These are phyloP conservation scores for Cololabis saira DNA, from an alignment of 2,113 vertebrate species.

Conservation along the genomic window DNA sequence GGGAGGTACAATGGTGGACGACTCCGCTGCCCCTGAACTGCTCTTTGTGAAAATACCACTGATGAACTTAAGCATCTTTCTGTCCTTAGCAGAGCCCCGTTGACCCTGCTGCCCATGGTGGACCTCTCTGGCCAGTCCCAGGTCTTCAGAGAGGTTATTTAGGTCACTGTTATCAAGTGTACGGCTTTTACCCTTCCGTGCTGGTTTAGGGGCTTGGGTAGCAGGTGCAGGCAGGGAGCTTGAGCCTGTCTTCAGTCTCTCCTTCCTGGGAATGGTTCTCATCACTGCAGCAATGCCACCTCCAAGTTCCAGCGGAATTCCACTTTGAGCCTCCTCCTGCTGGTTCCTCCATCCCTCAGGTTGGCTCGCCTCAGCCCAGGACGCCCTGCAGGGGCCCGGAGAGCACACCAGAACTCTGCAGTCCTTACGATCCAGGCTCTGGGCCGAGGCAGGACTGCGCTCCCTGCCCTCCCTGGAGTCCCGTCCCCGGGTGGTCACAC, in stretches of 20 bases:
- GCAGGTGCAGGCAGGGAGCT: constrained; percentile 74
- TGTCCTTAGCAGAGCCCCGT: constrained; percentile 88
- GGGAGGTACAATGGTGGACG: constrained; percentile 72
- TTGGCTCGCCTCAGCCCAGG: constrained; percentile 87
- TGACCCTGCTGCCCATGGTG: constrained; percentile 72
- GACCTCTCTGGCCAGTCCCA: constrained; percentile 73
- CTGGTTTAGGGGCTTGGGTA: constrained; percentile 74
- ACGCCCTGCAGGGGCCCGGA: constrained; percentile 83
- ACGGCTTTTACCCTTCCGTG: constrained; percentile 92
- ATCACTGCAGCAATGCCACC: constrained; percentile 52
- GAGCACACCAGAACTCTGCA: constrained; percentile 67
- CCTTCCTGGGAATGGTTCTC: constrained; percentile 84
- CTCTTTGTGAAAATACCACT: constrained; percentile 97
- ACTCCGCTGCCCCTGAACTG: constrained; percentile 78
- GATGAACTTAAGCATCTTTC: constrained; percentile 97
- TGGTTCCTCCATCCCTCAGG: constrained; percentile 60
- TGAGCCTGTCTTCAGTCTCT: constrained; percentile 75
- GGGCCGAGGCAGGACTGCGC: constrained; percentile 78
- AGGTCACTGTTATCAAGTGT: constrained; percentile 95
- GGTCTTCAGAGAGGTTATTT: constrained; percentile 85
- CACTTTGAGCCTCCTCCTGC: constrained; percentile 50
- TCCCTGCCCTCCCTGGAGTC: constrained; percentile 76
- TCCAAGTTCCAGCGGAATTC: constrained; percentile 49
- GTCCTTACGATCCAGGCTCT: constrained; percentile 81
- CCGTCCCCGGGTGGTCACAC: constrained; percentile 58